phyloP scores from a whole-genome alignment of 1,140 invertebrate species.

The Akabosia matsudoensis region DNA sequence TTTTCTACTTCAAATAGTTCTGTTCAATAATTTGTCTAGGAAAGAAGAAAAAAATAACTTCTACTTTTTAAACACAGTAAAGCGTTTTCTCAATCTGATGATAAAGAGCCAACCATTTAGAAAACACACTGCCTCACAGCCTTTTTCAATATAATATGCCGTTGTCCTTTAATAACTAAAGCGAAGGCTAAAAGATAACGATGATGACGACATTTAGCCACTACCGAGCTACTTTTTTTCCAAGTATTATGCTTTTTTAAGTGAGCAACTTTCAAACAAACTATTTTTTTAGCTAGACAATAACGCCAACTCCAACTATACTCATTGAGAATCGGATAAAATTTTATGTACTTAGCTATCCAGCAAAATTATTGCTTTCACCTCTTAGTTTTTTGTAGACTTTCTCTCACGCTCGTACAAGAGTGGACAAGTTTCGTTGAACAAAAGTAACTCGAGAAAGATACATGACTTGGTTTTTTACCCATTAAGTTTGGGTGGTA shows the following conservation, averaged over 20 bases:
- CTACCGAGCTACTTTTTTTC: background rate
- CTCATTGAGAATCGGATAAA: conserved; percentile 13
- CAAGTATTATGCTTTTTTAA: background rate
- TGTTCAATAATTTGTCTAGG: too few species aligned
- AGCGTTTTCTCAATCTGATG: too few species aligned
- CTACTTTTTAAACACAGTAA: too few species aligned
- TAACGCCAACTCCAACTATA: background rate
- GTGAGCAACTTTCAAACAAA: background rate
- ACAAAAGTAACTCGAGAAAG: background rate
- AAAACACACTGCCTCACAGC: too few species aligned
- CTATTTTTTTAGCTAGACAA: background rate
- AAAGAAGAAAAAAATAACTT: too few species aligned
- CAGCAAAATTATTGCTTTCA: too few species aligned
- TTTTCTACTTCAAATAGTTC: too few species aligned
- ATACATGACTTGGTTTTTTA: background rate
- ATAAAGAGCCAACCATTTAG: too few species aligned
- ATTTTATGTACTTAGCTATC: too few species aligned
- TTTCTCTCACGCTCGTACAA: background rate
- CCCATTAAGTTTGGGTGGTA: conserved; percentile 17
- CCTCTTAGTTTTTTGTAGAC: too few species aligned
- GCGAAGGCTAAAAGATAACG: background rate
- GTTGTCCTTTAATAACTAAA: too few species aligned
- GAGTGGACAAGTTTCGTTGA: background rate
- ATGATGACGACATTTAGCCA: background rate
- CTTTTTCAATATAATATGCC: too few species aligned